Conservation (phyloP, 2,797 vertebrate genomes). For the Intellagama lesueurii region DNA sequence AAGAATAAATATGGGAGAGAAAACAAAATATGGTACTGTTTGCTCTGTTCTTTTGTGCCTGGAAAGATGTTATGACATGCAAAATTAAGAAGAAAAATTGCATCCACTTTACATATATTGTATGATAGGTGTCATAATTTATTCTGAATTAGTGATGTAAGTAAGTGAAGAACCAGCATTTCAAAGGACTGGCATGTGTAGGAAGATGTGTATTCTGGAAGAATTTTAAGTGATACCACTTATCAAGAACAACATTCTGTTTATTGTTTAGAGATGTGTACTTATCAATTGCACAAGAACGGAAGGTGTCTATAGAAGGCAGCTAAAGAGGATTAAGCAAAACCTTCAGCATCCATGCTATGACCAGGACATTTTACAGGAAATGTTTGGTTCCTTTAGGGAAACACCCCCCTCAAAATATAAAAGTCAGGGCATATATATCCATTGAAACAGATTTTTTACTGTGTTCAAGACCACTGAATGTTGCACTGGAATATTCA, state of each 20-base stretch:
- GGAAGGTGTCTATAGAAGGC: constrained; percentile 25
- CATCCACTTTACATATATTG: not conserved
- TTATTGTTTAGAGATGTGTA: constrained; percentile 18
- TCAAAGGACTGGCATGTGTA: not conserved
- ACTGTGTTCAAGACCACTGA: not conserved
- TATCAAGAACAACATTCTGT: constrained; percentile 3
- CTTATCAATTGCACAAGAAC: constrained; percentile 6
- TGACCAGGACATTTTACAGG: constrained; percentile 15
- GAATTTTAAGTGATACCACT: constrained; percentile 5
- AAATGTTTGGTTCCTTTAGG: constrained; percentile 27
- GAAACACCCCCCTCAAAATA: not conserved
- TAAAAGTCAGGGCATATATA: not conserved
- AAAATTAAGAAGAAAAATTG: constrained; percentile 7
- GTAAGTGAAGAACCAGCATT: constrained; percentile 6
- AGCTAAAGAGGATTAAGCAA: constrained; percentile 16
- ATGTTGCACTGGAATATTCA: not conserved
- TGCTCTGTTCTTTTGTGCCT: not conserved
- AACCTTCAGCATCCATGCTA: not conserved
- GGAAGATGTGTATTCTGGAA: not conserved
- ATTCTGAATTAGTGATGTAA: not conserved
- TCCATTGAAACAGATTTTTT: not conserved
- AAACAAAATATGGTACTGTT: not conserved
- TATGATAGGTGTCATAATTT: constrained; percentile 1
- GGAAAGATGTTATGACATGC: not conserved
- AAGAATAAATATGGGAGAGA: not conserved